These are phyloP conservation scores for Gari tellinella DNA, from an alignment of 2,888 invertebrate species.

Conservation along the genomic window DNA sequence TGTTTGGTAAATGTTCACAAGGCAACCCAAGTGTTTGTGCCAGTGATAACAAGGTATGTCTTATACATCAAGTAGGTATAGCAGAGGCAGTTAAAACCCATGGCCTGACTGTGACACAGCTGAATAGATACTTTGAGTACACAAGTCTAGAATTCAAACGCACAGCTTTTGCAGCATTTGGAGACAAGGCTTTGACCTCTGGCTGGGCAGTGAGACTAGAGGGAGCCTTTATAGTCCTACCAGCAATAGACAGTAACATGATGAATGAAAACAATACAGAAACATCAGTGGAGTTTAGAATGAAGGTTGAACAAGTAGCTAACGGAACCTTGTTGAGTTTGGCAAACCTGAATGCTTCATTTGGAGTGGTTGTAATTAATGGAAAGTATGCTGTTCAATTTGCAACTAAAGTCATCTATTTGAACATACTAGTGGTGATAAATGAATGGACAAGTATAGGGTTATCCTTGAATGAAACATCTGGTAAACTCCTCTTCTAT, in stretches of 20 bases:
- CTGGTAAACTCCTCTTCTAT: slow-evolving; percentile 32
- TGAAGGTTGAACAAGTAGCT: slow-evolving; percentile 23
- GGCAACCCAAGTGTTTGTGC: slow-evolving; percentile 29
- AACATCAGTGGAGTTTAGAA: slow-evolving; percentile 41
- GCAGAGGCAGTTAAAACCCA: slow-evolving; percentile 21
- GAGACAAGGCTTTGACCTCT: slow-evolving; percentile 28
- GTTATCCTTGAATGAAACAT: slow-evolving; percentile 28
- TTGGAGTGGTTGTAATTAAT: slow-evolving; percentile 41
- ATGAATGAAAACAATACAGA: slow-evolving; percentile 14
- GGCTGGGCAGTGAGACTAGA: slow-evolving; percentile 32
- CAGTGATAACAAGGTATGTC: slow-evolving; percentile 17
- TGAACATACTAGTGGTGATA: slow-evolving; percentile 38
- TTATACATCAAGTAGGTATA: slow-evolving; percentile 37
- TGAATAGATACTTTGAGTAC: slow-evolving; percentile 16
- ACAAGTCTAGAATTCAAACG: slow-evolving; percentile 24
- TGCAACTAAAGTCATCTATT: slow-evolving; percentile 45
- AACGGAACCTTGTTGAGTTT: slow-evolving; percentile 41
- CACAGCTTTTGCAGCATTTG: slow-evolving; percentile 20
- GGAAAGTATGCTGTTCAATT: slow-evolving; percentile 37
- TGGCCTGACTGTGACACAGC: slow-evolving; percentile 8
- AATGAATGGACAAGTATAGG: slow-evolving; percentile 67
- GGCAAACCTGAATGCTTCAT: slow-evolving; percentile 30
- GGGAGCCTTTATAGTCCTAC: slow-evolving; percentile 25
- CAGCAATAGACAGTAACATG: slow-evolving; percentile 34
- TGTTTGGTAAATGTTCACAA: slow-evolving; percentile 32